Evolutionary conservation across 2,888 invertebrate species (phyloP).

Genomic region (Agapostemon virescens): DNA sequence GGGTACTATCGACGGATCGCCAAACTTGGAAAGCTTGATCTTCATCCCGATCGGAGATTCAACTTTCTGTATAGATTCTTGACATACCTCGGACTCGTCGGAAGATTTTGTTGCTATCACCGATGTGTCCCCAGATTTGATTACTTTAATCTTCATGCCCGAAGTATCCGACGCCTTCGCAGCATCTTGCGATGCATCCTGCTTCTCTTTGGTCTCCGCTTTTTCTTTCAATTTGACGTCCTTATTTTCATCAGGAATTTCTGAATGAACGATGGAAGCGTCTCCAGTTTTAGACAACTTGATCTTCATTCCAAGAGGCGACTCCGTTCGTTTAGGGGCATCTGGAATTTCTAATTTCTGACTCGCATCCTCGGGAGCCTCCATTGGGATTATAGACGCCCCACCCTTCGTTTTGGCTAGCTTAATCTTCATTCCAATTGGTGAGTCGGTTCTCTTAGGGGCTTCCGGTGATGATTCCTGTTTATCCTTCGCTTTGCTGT

Average conservation of each 20-base stretch:
- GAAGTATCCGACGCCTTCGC: conserved; percentile 46
- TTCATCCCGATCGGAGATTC: conserved; percentile 73
- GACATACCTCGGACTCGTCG: conserved; percentile 26
- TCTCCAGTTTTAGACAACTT: conserved; percentile 73
- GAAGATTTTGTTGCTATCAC: conserved; percentile 11
- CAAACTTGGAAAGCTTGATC: conserved; percentile 76
- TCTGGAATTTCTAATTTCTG: conserved; percentile 65
- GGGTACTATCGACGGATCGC: conserved; percentile 74
- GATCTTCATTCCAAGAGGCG: conserved; percentile 78
- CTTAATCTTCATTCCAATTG: conserved; percentile 78
- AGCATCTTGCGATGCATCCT: conserved; percentile 46
- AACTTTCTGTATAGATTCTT: conserved; percentile 36
- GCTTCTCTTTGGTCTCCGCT: conserved; percentile 55
- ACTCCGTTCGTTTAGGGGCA: conserved; percentile 72
- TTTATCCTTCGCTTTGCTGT: conserved; percentile 65
- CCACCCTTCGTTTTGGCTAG: conserved; percentile 69
- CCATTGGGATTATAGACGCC: conserved; percentile 70
- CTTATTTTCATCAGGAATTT: conserved; percentile 66
- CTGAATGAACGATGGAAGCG: conserved; percentile 73
- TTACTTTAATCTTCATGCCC: conserved; percentile 58
- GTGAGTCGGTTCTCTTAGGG: conserved; percentile 75
- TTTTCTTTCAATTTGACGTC: conserved; percentile 61
- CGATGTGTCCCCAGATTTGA: conserved; percentile 48
- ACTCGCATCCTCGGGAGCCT: conserved; percentile 59
- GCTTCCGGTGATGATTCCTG: conserved; percentile 63